A percentile compares a stretch with the other conserved stretches of the same genome.
phyloP scores from a whole-genome alignment of 1,140 invertebrate genomes.

The Drosophila triauraria region DNA sequence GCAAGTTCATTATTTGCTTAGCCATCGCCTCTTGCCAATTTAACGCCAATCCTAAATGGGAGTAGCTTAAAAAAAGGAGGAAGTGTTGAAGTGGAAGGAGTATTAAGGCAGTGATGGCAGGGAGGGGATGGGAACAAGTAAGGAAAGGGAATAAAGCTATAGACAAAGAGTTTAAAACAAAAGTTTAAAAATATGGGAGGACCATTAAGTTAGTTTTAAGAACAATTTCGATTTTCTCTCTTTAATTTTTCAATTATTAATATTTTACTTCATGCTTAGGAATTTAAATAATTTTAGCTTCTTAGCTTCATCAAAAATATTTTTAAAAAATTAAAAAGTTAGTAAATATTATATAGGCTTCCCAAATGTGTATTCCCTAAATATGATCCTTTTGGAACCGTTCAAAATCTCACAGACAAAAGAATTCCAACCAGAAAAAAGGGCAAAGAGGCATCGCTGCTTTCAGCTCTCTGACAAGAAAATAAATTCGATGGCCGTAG shows the following conservation, averaged over 20 bases:
- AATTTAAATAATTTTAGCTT: too few species aligned
- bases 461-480: slow-evolving; percentile 56
- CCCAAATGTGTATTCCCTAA: too few species aligned
- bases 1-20: slow-evolving; percentile 71
- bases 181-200: too few species aligned
- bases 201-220: too few species aligned
- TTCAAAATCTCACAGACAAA: neutral
- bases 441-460: neutral
- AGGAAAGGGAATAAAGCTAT: too few species aligned
- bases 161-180: too few species aligned
- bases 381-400: neutral
- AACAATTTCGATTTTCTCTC: too few species aligned
- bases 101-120: neutral
- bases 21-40: slow-evolving; percentile 62
- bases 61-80: slow-evolving; percentile 30
- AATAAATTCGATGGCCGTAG: slow-evolving; percentile 79
- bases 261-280: too few species aligned
- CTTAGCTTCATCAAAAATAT: too few species aligned
- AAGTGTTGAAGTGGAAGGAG: neutral
- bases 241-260: too few species aligned
- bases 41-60: slow-evolving; percentile 49
- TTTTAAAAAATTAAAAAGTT: too few species aligned
- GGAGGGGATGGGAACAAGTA: too few species aligned
- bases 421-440: neutral
- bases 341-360: neutral